Percentiles rank a stretch among this genome's conserved stretches.
Evolutionary conservation across 2,797 vertebrate species (phyloP).

Genomic region (Poliocrania exsul): DNA sequence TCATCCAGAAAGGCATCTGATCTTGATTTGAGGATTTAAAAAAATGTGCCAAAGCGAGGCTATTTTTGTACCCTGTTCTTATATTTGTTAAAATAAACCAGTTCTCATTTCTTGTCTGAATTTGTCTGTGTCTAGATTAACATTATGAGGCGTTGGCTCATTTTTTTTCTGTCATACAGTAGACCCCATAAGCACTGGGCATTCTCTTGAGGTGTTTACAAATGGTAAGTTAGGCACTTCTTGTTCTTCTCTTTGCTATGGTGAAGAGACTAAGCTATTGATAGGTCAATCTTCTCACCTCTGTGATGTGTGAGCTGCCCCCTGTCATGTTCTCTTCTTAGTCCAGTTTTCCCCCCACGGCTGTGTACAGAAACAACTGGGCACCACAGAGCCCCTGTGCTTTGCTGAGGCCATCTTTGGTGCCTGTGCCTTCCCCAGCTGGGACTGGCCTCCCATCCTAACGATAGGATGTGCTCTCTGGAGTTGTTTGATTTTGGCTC

Average conservation of each 20-base stretch:
- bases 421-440: neutral
- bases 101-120: neutral
- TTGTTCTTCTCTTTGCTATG: neutral
- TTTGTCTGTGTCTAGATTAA: neutral
- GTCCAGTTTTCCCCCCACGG: neutral
- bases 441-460: neutral
- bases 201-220: neutral
- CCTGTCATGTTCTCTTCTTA: neutral
- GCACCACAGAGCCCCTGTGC: neutral
- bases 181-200: neutral
- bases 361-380: neutral
- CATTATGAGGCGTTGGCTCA: accelerated
- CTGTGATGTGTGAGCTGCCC: neutral
- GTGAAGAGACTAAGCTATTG: neutral
- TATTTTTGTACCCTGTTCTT: neutral
- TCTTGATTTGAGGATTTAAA: neutral
- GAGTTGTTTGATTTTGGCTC: neutral
- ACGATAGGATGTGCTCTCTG: neutral
- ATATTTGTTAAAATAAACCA: neutral
- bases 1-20: constrained; percentile 11
- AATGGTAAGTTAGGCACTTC: neutral
- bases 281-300: neutral
- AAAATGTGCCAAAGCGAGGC: neutral
- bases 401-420: neutral
- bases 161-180: neutral